Evolutionary conservation across 2,113 vertebrate species (phyloP).

Genomic region (Triplophysa rosa): DNA sequence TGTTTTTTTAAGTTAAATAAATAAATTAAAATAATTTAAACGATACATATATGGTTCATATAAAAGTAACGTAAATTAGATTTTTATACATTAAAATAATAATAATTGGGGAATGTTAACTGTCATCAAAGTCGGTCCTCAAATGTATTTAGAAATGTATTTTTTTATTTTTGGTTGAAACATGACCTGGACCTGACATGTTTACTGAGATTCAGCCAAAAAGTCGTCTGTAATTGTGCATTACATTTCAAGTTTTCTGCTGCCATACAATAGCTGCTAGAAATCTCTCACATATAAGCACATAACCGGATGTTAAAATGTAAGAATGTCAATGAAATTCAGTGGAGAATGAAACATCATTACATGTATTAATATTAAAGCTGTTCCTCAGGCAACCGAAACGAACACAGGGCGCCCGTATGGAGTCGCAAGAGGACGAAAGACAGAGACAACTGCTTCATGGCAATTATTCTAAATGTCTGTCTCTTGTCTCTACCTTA

Average conservation of each 20-base stretch:
- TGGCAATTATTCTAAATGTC: slow-evolving; percentile 15
- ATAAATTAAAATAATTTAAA: not conserved
- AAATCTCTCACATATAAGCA: not conserved
- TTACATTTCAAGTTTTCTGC: no score
- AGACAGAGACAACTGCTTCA: slow-evolving; percentile 10
- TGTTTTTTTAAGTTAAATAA: not conserved
- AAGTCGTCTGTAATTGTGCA: no score
- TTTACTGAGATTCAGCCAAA: no score
- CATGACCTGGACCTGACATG: no score
- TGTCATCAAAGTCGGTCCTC: no score
- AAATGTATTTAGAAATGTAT: no score
- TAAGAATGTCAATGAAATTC: slow-evolving; percentile 23
- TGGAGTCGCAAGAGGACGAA: slow-evolving; percentile 8
- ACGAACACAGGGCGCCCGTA: slow-evolving; percentile 6
- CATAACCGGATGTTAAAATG: slow-evolving; percentile 1
- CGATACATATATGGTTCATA: not conserved
- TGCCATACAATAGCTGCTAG: not conserved
- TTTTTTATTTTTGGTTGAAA: no score
- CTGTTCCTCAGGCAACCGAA: slow-evolving; percentile 20
- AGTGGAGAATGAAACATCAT: slow-evolving; percentile 24
- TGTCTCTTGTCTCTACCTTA: slow-evolving; percentile 17
- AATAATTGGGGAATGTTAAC: not conserved
- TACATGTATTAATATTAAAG: slow-evolving; percentile 36
- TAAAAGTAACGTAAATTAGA: not conserved
- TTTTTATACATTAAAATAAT: not conserved